These are phyloP conservation scores for Callaeas wilsoni DNA, from an alignment of 2,113 vertebrate genomes.

Conservation along the genomic window DNA sequence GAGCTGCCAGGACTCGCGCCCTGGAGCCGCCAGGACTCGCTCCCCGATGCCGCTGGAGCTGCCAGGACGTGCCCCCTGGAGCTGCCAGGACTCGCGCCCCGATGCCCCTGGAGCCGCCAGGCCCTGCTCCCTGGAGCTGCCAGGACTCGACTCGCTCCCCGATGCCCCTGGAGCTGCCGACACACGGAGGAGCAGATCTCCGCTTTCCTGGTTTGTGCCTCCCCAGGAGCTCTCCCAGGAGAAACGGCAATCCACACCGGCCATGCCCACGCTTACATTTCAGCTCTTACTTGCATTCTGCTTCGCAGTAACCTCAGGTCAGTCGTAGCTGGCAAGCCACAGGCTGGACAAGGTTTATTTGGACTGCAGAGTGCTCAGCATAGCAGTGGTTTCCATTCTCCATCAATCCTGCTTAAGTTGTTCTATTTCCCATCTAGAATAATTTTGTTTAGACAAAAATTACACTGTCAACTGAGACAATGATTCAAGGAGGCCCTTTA, in stretches of 20 bases:
- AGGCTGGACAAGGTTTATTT: background rate
- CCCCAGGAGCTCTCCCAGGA: background rate
- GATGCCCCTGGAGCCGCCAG: too few relatives aligned
- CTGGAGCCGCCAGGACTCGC: too few relatives aligned
- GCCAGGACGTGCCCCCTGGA: too few relatives aligned
- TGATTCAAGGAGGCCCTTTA: background rate
- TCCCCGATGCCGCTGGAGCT: too few relatives aligned
- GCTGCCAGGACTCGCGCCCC: too few relatives aligned
- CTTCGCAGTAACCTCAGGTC: background rate
- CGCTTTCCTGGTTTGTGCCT: background rate
- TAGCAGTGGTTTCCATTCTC: background rate
- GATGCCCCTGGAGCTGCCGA: rapidly evolving
- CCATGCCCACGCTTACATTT: background rate
- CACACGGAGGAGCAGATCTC: background rate
- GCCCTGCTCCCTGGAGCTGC: too few relatives aligned
- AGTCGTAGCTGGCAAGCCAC: background rate
- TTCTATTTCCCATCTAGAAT: background rate
- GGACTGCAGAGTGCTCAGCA: background rate
- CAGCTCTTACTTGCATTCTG: background rate
- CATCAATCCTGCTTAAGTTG: background rate
- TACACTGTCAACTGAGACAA: background rate
- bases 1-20: too few relatives aligned
- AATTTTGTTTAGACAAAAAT: background rate
- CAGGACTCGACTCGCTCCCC: background rate
- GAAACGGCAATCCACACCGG: background rate